Evolutionary conservation across 2,797 vertebrate genomes (phyloP), one percentile per base, ranked within the genome.

Genomic region (Ibycter americanus): DNA sequence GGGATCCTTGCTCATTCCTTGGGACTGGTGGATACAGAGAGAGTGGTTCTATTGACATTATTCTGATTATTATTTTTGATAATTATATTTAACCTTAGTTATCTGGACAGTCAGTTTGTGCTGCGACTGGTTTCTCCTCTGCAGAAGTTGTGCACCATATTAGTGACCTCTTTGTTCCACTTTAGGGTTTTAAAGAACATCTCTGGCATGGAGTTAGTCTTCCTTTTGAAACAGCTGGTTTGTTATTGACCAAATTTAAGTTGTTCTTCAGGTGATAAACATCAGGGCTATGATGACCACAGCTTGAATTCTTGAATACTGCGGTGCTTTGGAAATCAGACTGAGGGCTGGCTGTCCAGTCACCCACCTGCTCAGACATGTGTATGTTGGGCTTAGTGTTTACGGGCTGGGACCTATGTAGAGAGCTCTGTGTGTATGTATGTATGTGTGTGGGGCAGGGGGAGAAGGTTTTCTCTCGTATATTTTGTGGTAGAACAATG

Each of bases 221-320:
- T 70, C 38, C 46, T 87, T 95, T 83, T 49, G 88, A 85, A 94
- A 95, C 54, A 90, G 81, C 56, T n/a, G 21, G 55, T 65, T 94
- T 19, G 13, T 73, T 93, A 84, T 67, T 44, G 90, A 83, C 78
- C 58, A 90, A 58, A 82, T 59, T 44, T 25, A 73, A 91, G 82
- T 87, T 6, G 5, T 63, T 32, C 44, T 79, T 90, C 74, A 79
- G 62, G 73, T 80, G 77, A 61, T 77, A 88, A 66, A 34, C 71
- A 27, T 89, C 31, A 54, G 70, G 65, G 46, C 72, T 81, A 31
- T 32, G 71, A 93, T 63, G 80, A 72, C 81, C 68, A 70, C 77
- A 76, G 67, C 73, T 83, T 61, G 74, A 77, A 74, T 95, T 86
- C 44, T 63, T 74, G n/a, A 63, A 46, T 66, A 71, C 66, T 0